Conservation (phyloP, 2,113 vertebrate species). For the Phoenicopterus ruber region DNA sequence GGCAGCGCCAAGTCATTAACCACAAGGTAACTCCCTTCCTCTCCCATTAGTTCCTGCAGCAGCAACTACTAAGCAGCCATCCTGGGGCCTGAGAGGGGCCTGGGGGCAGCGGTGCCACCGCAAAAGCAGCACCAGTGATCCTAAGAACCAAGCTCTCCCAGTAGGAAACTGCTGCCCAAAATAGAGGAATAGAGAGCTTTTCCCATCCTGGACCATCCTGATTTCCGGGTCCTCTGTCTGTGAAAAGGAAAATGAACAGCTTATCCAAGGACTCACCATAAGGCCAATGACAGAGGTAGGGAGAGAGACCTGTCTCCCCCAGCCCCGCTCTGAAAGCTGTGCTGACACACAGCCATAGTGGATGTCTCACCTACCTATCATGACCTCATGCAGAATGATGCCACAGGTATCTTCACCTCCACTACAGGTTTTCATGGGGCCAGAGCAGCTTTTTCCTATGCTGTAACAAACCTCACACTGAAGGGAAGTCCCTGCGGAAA, state of each 20-base stretch:
- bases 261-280: neutral
- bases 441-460: constrained; percentile 24
- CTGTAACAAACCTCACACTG: constrained; percentile 36
- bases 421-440: constrained; percentile 1
- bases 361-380: neutral
- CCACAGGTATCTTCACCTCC: constrained; percentile 17
- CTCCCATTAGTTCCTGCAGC: neutral
- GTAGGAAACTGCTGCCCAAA: neutral
- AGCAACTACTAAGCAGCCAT: neutral
- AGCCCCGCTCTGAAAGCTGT: fast-evolving
- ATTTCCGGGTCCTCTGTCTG: neutral
- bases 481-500: neutral
- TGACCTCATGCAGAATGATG: neutral
- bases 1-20: neutral
- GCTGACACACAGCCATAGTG: neutral
- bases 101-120: neutral
- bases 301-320: fast-evolving
- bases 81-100: neutral
- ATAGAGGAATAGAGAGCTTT: neutral
- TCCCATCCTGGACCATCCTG: neutral
- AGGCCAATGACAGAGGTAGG: neutral
- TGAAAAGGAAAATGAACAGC: neutral
- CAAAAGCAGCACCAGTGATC: neutral
- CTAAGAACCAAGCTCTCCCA: neutral
- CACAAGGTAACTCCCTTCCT: neutral